These are phyloP conservation scores for Zoanthus solanderi DNA, from an alignment of 92 coral and sea anemone genomes.

Conservation along the genomic window DNA sequence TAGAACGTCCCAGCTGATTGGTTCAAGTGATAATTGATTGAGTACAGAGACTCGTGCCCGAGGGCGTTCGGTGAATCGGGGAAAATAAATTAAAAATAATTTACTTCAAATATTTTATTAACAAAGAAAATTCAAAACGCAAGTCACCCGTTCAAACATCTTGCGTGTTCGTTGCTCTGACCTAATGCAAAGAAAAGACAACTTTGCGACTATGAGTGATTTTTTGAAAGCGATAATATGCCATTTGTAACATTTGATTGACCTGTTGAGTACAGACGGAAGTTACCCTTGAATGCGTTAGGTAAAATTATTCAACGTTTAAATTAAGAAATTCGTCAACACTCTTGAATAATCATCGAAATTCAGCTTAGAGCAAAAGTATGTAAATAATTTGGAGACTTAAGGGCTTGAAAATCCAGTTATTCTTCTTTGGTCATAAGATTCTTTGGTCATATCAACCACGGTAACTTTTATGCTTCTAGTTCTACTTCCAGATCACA, in stretches of 20 bases:
- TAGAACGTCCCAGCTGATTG: slow-evolving; percentile 45
- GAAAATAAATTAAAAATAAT: not conserved
- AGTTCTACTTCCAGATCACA: too few species aligned
- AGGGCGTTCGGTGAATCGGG: not conserved
- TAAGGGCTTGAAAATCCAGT: not conserved
- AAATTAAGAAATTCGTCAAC: not conserved
- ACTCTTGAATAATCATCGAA: not conserved
- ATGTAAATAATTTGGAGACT: not conserved
- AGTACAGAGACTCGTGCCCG: not conserved
- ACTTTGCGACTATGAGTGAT: not conserved
- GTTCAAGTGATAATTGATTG: slow-evolving; percentile 17
- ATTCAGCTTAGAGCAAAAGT: not conserved
- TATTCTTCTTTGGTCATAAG: not conserved
- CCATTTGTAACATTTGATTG: not conserved
- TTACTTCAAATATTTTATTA: not conserved
- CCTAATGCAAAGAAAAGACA: not conserved
- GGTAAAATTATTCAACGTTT: not conserved
- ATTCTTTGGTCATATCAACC: too few species aligned
- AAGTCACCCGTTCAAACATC: not conserved
- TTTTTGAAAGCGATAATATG: not conserved
- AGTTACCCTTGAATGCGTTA: not conserved
- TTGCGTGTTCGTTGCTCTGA: not conserved
- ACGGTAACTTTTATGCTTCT: too few species aligned
- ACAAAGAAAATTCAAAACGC: not conserved
- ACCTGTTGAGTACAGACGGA: not conserved